Base-by-base conservation (phyloP, 2,797 vertebrate genomes). In the Chrosomus eos region DNA sequence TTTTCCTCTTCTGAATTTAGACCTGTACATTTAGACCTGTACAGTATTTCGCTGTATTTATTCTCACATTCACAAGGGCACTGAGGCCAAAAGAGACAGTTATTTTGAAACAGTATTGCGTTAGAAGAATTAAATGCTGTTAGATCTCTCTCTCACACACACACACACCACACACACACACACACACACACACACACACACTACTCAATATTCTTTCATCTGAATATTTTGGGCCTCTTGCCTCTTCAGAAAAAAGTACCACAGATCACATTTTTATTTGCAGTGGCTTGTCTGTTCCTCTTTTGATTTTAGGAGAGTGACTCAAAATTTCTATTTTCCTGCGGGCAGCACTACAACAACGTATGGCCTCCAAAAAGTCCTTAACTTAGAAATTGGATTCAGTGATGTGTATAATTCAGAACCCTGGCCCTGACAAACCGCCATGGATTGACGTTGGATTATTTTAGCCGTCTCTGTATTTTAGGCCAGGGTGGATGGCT, bases 321-420 rank as follows among this genome's bases (percentile, higher is more conserved):
- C 60, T 76, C 43, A 76, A 75, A 82, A 75, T 36, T 10, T 53
- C 23, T 6, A 14, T 76, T 83, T 58, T 43, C 31, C 19, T 70
- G 26, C 26, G 9, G 36, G 36, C 18, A 16, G 62, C 23, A 77
- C 73, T 53, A 74, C 55, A 75, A 26, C 81, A 62, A 74, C 3
- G 10, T 62, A 55, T 68, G 62, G 62, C 62, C 62, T 83, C 36
- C 77, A 85, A 58, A 74, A 87, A 58, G 81, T 58, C 82, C 72
- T 84, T 71, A 43, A 77, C 53, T 75, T 62, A 38, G 70, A 81
- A 84, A 81, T 87, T 81, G 82, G 82, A 84, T 80, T 84, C 64
- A 71, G 71, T 68, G 67, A 87, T 84, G 78, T 85, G 72, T 84
- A 84, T 87, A 87, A 87, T 87, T 87, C 53, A 23, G 73, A 58